Base-by-base conservation (phyloP, 2,888 invertebrate genomes). In the Gymnosoma rotundatum region DNA sequence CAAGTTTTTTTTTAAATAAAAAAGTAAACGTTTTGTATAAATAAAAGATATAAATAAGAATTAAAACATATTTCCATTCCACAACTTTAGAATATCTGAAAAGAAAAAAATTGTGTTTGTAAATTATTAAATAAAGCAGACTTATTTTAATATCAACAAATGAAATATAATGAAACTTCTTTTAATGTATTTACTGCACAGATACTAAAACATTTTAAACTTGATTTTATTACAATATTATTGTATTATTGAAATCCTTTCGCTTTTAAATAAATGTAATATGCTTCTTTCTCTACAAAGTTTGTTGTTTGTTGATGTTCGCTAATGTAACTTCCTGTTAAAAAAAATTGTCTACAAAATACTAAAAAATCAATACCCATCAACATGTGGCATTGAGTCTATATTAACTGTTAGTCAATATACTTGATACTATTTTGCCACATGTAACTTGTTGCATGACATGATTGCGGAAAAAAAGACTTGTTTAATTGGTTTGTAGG, bases 371-470 rank as follows among this genome's bases (percentile, higher is more conserved):
- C 48, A 48, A 7, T n/a, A 16, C 45, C 12, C 48, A 60, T 5
- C 38, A 52, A 73, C 38, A 36, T 73, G 73, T 79, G 79, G 74
- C 80, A 80, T 69, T 74, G 73, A 80, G 67, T 74, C 12, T 32
- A 42, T 69, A 25, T 54, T 72, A 60, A 21, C 58, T 54, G 58
- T 21, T 36, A 56, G 7, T n/a, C 12, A 66, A 52, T 14, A 1
- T 64, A 64, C 45, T 36, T 38, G 56, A 63, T 61, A 54, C 32
- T 32, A 42, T 18, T 10, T 14, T 20, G 38, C 14, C 21, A 48
- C 32, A 60, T 20, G 7, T 42, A 66, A 66, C 54, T 66, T 66
- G 58, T 66, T 64, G 38, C 48, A 60, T 64, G 25, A 38, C n/a
- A 18, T 45, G 45, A 69, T 50, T 58, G 45, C 58, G 18, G 48